A percentile compares a stretch with the other conserved stretches of the same genome.
Evolutionary conservation across 2,797 vertebrate species (phyloP).

Genomic region (Zenarchopterus dispar): DNA sequence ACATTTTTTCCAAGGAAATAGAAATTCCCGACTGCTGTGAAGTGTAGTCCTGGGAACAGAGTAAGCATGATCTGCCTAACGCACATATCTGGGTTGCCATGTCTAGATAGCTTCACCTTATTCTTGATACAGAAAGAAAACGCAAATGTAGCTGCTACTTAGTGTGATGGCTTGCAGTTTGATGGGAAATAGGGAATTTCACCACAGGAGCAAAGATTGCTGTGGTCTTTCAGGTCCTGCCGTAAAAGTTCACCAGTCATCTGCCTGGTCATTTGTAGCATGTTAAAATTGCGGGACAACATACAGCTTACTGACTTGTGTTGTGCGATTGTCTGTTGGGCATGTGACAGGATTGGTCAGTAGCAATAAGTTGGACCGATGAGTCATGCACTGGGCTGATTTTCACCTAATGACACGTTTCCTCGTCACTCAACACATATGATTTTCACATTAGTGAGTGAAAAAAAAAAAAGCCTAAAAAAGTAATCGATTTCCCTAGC

Average conservation of each 20-base stretch:
- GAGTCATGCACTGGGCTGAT: constrained; percentile 39
- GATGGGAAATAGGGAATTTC: constrained; percentile 18
- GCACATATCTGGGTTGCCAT: constrained; percentile 22
- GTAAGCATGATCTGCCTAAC: constrained; percentile 32
- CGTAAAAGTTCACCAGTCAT: not conserved
- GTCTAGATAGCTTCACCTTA: constrained; percentile 6
- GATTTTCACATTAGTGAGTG: constrained; percentile 5
- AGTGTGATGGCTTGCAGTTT: constrained; percentile 19
- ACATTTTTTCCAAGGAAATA: constrained; percentile 38
- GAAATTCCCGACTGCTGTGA: constrained; percentile 66
- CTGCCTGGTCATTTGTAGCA: constrained; percentile 22
- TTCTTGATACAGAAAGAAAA: constrained; percentile 39
- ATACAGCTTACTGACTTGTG: constrained; percentile 33
- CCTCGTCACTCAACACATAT: not conserved
- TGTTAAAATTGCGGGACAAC: constrained; percentile 14
- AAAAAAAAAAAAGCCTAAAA: constrained; percentile 14
- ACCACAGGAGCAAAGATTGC: not conserved
- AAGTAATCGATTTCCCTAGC: constrained; percentile 57
- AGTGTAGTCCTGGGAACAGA: constrained; percentile 52
- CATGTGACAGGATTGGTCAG: constrained; percentile 7
- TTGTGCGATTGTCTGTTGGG: constrained; percentile 13
- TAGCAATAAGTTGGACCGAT: constrained; percentile 14
- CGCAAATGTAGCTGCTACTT: constrained; percentile 15
- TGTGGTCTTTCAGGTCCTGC: not conserved
- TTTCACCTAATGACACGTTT: not conserved